phyloP scores from a whole-genome alignment of 1,140 invertebrate species.

The Sitobion miscanthi region DNA sequence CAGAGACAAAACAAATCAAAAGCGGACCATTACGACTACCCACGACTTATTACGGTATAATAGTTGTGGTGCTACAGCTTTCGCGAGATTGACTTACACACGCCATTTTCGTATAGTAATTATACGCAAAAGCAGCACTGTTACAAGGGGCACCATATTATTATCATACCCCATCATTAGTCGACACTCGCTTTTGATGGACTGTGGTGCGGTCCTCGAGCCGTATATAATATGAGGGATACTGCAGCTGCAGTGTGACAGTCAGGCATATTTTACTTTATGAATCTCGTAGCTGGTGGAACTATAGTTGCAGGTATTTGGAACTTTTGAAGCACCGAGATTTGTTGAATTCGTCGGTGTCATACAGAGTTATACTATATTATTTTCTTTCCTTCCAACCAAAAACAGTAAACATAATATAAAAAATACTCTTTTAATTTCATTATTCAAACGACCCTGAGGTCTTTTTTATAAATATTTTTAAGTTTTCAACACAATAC shows the following conservation, averaged over 20 bases:
- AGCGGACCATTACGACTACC: background rate
- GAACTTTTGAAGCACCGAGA: background rate
- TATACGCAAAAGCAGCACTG: background rate
- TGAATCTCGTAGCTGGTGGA: accelerated
- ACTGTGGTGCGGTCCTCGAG: background rate
- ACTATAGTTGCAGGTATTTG: background rate
- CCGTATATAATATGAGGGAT: background rate
- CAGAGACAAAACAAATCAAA: constrained; percentile 20
- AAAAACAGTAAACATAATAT: too few species aligned
- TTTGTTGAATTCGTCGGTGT: background rate
- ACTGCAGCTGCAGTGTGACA: too few species aligned
- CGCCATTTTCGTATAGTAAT: background rate
- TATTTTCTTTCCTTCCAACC: too few species aligned
- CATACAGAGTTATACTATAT: too few species aligned
- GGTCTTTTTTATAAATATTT: too few species aligned
- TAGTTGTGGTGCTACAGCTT: background rate
- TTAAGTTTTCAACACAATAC: too few species aligned
- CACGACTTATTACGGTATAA: background rate
- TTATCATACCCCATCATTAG: background rate
- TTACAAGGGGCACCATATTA: background rate
- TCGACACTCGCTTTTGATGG: background rate
- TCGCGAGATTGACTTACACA: background rate
- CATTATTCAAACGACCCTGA: too few species aligned
- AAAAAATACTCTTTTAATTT: too few species aligned
- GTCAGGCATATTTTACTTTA: background rate